phyloP scores from a whole-genome alignment of 2,113 vertebrate species.

The Camelus bactrianus region DNA sequence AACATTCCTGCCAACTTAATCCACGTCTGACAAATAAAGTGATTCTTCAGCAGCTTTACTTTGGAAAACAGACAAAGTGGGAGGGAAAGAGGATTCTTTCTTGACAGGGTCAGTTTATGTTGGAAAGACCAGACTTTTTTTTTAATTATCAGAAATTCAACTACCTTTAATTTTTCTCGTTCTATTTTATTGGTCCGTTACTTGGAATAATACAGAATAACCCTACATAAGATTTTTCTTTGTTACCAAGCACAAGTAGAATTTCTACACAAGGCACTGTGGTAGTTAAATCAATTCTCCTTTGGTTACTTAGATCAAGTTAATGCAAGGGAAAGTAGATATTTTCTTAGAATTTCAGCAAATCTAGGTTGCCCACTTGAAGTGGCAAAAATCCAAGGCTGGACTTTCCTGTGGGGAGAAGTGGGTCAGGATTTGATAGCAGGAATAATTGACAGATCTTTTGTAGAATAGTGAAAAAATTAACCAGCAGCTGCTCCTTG shows the following conservation, averaged over 20 bases:
- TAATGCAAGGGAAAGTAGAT: not conserved
- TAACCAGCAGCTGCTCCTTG: not conserved
- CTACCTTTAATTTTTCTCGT: conserved; percentile 17
- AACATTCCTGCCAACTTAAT: not conserved
- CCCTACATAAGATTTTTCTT: not conserved
- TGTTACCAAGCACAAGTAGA: not conserved
- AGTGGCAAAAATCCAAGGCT: conserved; percentile 25
- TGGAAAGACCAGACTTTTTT: not conserved
- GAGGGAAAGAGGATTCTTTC: not conserved
- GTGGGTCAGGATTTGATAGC: not conserved
- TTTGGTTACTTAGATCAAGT: not conserved
- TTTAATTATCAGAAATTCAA: conserved; percentile 31
- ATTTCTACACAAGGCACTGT: not conserved
- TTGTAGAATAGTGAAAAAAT: not conserved
- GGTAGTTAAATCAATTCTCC: not conserved
- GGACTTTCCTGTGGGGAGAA: conserved; percentile 4
- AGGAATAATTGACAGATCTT: not conserved
- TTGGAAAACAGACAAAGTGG: conserved; percentile 2
- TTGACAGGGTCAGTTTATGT: not conserved
- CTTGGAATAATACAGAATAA: not conserved
- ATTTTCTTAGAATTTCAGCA: conserved; percentile 50
- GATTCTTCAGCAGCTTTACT: conserved; percentile 26
- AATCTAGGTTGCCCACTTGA: not conserved
- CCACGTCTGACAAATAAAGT: conserved; percentile 29
- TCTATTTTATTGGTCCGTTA: conserved; percentile 43